Percentiles rank a stretch among this genome's conserved stretches.
phyloP scores from a whole-genome alignment of 2,797 vertebrate genomes.

The Ceryle rudis region DNA sequence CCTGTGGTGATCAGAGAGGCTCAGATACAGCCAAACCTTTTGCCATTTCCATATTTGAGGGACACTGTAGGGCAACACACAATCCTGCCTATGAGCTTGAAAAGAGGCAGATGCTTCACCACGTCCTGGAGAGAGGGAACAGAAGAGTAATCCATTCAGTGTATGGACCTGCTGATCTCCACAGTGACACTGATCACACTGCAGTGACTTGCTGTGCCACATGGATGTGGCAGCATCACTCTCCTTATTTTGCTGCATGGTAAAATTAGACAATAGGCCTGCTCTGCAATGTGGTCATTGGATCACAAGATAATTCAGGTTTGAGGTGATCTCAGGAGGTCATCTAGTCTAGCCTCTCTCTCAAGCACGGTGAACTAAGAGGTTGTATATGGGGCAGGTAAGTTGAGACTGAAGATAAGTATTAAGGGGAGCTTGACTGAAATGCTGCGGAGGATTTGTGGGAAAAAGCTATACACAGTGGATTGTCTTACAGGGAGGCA shows the following conservation, averaged over 20 bases:
- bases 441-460: background rate
- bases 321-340: background rate
- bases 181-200: background rate
- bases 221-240: background rate
- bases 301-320: background rate
- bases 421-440: background rate
- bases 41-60: background rate
- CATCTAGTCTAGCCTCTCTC: background rate
- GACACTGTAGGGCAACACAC: fast-evolving
- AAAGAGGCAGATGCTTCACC: background rate
- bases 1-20: background rate
- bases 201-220: background rate
- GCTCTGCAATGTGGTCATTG: background rate
- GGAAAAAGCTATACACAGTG: background rate
- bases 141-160: background rate
- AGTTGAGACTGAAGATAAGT: background rate
- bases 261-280: background rate
- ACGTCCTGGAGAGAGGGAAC: background rate
- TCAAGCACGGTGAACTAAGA: background rate
- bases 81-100: background rate
- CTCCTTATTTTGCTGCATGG: background rate
- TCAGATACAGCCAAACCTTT: background rate
- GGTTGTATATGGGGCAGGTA: background rate
- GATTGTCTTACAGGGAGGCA: background rate
- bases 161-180: background rate